These are phyloP conservation scores for Aphelinus certus DNA, from an alignment of 1,140 invertebrate species.

Conservation along the genomic window DNA sequence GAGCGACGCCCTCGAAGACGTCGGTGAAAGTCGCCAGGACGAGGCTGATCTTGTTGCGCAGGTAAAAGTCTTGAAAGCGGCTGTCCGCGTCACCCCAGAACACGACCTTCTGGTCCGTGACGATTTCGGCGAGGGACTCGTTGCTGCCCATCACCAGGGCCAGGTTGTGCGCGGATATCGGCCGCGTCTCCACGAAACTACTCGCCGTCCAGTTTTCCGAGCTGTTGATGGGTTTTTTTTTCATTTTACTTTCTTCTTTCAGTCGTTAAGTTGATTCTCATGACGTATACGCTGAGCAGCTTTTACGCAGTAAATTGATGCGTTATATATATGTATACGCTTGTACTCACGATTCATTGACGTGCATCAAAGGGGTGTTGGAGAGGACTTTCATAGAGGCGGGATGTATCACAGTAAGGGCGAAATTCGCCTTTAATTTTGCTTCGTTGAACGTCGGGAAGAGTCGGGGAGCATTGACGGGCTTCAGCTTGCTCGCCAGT, in stretches of 20 bases:
- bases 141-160: conserved; percentile 18
- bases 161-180: conserved; percentile 20
- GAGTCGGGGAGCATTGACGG: conserved; percentile 70
- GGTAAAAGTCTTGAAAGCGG: conserved; percentile 63
- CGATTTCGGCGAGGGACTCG: conserved; percentile 9
- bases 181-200: neutral
- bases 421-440: conserved; percentile 68
- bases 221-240: neutral
- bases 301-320: too few relatives aligned
- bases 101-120: neutral
- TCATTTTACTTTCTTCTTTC: too few relatives aligned
- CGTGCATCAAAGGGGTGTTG: conserved; percentile 57
- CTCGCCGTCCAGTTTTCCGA: neutral
- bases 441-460: conserved; percentile 82
- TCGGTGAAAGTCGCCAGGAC: conserved; percentile 68
- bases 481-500: conserved; percentile 71
- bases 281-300: too few relatives aligned
- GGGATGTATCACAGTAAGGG: conserved; percentile 57
- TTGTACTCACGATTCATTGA: conserved; percentile 48
- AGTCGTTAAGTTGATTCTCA: too few relatives aligned
- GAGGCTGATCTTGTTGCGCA: conserved; percentile 66
- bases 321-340: too few relatives aligned
- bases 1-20: conserved; percentile 69
- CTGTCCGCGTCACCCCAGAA: neutral
- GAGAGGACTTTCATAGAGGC: conserved; percentile 52